Percentiles rank a stretch among this genome's conserved stretches.
phyloP scores from a whole-genome alignment of 2,797 vertebrate genomes.

The Gambusia yucatana region DNA sequence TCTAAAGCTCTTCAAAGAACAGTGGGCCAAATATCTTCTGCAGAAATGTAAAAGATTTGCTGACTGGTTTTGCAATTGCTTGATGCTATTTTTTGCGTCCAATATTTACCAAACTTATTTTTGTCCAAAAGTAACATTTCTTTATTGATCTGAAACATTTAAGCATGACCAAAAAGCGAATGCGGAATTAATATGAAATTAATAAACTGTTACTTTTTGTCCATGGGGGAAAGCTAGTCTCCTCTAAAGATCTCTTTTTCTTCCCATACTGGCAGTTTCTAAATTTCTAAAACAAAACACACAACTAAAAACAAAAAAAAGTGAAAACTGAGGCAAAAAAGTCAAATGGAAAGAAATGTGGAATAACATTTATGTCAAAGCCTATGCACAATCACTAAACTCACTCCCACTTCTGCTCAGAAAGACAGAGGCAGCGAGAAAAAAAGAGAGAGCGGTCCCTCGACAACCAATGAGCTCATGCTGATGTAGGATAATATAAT shows the following conservation, averaged over 20 bases:
- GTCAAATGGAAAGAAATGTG: neutral
- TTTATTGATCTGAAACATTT: neutral
- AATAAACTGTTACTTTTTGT: no score
- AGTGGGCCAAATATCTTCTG: neutral
- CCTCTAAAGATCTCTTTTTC: no score
- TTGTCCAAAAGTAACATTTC: no score
- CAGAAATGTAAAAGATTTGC: neutral
- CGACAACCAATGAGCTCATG: neutral
- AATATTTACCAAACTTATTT: neutral
- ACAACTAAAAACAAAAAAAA: neutral
- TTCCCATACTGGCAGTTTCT: neutral
- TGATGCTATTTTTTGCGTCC: neutral
- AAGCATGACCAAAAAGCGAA: neutral
- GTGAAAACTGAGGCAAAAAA: neutral
- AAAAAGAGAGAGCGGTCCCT: neutral
- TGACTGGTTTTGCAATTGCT: neutral
- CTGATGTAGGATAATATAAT: neutral
- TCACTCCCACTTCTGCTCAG: neutral
- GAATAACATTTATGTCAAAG: neutral
- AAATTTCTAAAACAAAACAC: neutral
- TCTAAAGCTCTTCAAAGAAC: neutral
- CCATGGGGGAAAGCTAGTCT: no score
- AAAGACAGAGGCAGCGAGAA: neutral
- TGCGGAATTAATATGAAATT: neutral
- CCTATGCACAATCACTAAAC: neutral